Evolutionary conservation across 2,797 vertebrate species (phyloP).

Genomic region (Arrhamphus sclerolepis): DNA sequence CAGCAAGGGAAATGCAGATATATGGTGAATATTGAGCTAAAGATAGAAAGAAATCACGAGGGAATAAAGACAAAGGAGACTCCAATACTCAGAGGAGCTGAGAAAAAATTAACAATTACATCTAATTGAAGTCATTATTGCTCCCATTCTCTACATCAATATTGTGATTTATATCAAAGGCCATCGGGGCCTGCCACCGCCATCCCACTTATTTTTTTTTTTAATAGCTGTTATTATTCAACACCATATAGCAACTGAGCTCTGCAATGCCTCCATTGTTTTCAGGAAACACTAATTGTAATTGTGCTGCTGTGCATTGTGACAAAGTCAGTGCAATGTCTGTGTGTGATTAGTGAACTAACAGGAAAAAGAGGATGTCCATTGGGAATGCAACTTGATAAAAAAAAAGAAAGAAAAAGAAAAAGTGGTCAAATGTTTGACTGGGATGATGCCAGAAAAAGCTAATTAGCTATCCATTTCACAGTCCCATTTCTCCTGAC

Average conservation of each 20-base stretch:
- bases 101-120: constrained; percentile 73
- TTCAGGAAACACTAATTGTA: constrained; percentile 70
- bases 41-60: constrained; percentile 53
- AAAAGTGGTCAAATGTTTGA: constrained; percentile 50
- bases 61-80: constrained; percentile 67
- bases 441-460: constrained; percentile 56
- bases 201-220: constrained; percentile 81
- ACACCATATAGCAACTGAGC: constrained; percentile 71
- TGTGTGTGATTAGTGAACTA: constrained; percentile 60
- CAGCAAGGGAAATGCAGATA: constrained; percentile 46
- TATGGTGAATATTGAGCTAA: constrained; percentile 51
- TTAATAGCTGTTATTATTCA: constrained; percentile 85
- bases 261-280: constrained; percentile 65
- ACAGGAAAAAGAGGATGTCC: constrained; percentile 28
- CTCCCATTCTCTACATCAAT: constrained; percentile 79
- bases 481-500: constrained; percentile 58
- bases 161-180: constrained; percentile 83
- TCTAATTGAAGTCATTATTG: constrained; percentile 81
- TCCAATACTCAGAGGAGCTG: constrained; percentile 60
- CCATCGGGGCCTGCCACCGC: constrained; percentile 69
- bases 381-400: constrained; percentile 12
- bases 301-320: constrained; percentile 55
- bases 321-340: constrained; percentile 38
- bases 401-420: constrained; percentile 20
- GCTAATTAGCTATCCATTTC: constrained; percentile 71